A percentile compares a stretch with the other conserved stretches of the same genome.
These are phyloP conservation scores for Tetraneura akinire DNA, from an alignment of 1,140 invertebrate genomes.

Conservation along the genomic window DNA sequence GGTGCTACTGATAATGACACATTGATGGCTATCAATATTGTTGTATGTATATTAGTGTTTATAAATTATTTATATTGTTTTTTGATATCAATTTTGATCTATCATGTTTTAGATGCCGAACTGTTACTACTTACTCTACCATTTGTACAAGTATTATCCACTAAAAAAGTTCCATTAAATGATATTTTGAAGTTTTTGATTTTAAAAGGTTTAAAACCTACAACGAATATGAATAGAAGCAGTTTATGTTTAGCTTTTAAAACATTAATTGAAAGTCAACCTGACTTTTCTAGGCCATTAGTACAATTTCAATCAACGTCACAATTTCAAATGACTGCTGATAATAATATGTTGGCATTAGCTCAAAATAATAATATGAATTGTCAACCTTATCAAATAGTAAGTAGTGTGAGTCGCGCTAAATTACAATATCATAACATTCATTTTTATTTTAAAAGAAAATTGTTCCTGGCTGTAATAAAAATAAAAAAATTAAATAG, in stretches of 20 bases:
- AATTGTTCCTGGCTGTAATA: no score
- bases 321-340: background rate
- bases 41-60: background rate
- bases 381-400: background rate
- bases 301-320: background rate
- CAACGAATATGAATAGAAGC: conserved; percentile 7
- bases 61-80: background rate
- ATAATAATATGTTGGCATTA: conserved; percentile 4
- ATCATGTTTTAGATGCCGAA: conserved; percentile 30
- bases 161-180: background rate
- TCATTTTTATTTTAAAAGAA: no score
- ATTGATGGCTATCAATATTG: background rate
- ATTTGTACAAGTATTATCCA: background rate
- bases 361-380: conserved; percentile 28
- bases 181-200: conserved; percentile 23
- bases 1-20: no score
- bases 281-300: background rate
- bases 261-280: conserved; percentile 27
- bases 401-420: no score
- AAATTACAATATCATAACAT: no score
- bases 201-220: background rate
- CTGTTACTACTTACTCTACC: background rate
- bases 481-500: no score
- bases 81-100: no score
- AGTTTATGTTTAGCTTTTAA: conserved; percentile 9